Evolutionary conservation across 2,888 invertebrate genomes (phyloP), one percentile per base, ranked within the genome.

Genomic region (Micoletzkya japonica): DNA sequence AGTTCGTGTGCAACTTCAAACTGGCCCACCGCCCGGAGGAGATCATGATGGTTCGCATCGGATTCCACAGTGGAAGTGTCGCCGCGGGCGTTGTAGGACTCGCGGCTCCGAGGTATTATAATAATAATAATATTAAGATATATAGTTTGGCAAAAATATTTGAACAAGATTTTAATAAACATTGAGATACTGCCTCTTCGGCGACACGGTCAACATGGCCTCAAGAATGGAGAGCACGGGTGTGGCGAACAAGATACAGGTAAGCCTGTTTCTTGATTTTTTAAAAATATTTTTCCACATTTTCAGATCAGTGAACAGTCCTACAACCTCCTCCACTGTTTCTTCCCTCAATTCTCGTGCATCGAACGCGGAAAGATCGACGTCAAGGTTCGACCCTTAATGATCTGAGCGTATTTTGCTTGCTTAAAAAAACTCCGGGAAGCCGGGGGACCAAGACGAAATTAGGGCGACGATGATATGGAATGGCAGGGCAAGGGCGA

Each of bases 11-110:
- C 61, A 78, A 78, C 73, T 84, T 84, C 77, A 84, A 84, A 75
- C 71, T 84, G 50, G 82, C 82, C 10, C 84, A 84, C 67, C 72
- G 77, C 17, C 84, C 84, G 6, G 83, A 84, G 70, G 84, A 84
- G 44, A 34, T 80, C 6, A 81, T 83, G 81, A 83, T 82, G 82
- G 84, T 84, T 7, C 73, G 84, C 26, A 84, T 84, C 44, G 84
- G 84, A 14, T 85, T 84, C 72, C 84, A 84, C 73, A 80, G 78
- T 68, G 84, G 84, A 26, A 74, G 79, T 24, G 84, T 82, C 1
- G 84, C 84, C 0, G 84, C 84, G 1, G 84, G 84, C 59, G 84
- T 84, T 24, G 84, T 84, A n/a, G 84, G 84, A 59, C 69, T 82
- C 17, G 81, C 83, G 0, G 84, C 78, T 6, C 80, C 78, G 10